Evolutionary conservation across 2,797 vertebrate species (phyloP), one percentile per base, ranked within the genome.

Genomic region (Myotis planiceps): DNA sequence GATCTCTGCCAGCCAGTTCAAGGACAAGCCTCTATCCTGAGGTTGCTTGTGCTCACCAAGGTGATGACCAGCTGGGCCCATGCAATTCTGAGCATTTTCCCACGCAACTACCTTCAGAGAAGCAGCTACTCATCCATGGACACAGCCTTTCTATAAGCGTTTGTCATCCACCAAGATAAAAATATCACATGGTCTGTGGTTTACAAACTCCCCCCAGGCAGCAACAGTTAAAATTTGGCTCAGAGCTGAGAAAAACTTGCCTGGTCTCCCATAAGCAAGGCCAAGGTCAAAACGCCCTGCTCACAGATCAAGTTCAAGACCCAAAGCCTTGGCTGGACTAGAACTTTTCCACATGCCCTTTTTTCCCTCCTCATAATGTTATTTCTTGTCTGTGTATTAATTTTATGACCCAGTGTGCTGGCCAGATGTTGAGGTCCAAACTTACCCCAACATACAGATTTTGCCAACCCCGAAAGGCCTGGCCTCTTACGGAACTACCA

Each of bases 251-350:
- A 83, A 86, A 79, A 86, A 37, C 53, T 91, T 76, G 16, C 68
- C 42, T 3, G 15, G 69, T 93, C 19, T 42, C 45, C 75, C 60
- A 45, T 84, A 76, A 87, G 83, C 76, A 92, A 88, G 76, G 66
- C 84, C 87, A 92, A 94, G 90, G 90, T 94, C 92, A 94, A 76
- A 94, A 95, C 10, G 8, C 51, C 51, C 82, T 91, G 80, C 71
- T 96, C 47, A 78, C 84, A 76, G 68, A 81, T 55, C 18, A 66
- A 89, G 81, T 90, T 90, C 55, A 94, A 90, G 78, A 83, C 88
- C 71, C 32, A 34, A 51, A 85, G 58, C n/a, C 86, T 92, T 83
- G 89, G 86, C 65, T 39, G 63, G 15, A 29, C 9, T 37, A 81
- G 58, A 88, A 71, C 45, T 76, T 82, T 78, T 92, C 82, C 88